Evolutionary conservation across 2,888 invertebrate genomes (phyloP).

Genomic region (Onthophagus sagittarius): DNA sequence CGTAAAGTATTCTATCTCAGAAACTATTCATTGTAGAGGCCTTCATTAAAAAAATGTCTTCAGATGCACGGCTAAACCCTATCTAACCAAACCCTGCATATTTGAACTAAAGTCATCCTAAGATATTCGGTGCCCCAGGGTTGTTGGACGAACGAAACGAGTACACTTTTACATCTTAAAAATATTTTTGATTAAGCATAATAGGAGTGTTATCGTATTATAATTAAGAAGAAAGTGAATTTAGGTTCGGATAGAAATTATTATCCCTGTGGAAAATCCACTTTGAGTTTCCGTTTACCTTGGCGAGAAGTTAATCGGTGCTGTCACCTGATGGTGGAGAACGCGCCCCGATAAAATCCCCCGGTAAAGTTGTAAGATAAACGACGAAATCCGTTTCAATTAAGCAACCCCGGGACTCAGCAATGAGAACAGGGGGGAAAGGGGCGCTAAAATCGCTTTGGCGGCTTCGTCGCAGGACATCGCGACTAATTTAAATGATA

Average conservation of each 20-base stretch:
- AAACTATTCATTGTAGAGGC: too few relatives aligned
- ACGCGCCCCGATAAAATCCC: not conserved
- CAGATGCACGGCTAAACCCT: too few relatives aligned
- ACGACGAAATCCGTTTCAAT: not conserved
- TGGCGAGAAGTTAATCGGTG: not conserved
- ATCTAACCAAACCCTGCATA: too few relatives aligned
- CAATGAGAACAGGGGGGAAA: not conserved
- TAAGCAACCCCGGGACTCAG: not conserved
- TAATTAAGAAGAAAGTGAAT: not conserved
- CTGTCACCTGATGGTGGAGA: not conserved
- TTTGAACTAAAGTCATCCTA: too few relatives aligned
- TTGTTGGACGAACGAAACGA: too few relatives aligned
- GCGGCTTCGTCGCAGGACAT: not conserved
- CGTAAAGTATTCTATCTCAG: too few relatives aligned
- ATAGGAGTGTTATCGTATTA: not conserved
- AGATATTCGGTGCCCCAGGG: too few relatives aligned
- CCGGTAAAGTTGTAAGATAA: not conserved
- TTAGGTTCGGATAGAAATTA: not conserved
- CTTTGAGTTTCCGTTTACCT: not conserved
- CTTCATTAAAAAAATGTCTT: too few relatives aligned
- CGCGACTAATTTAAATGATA: not conserved
- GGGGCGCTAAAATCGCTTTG: not conserved
- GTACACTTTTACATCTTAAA: too few relatives aligned
- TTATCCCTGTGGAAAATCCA: not conserved
- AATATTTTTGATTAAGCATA: too few relatives aligned